phyloP scores from a whole-genome alignment of 2,888 invertebrate genomes.

The Parnassius smintheus region DNA sequence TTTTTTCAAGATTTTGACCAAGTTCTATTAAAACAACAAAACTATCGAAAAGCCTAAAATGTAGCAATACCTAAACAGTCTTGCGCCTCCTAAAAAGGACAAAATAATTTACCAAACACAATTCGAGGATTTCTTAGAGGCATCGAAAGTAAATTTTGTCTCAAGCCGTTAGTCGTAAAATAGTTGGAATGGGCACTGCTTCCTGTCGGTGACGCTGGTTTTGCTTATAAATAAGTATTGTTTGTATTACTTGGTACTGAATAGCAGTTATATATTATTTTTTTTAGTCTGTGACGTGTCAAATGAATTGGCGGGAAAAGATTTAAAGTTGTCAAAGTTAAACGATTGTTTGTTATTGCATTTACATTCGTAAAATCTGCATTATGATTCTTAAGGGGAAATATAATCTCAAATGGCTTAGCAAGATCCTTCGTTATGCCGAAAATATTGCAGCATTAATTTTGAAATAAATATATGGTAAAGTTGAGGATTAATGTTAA shows the following conservation, averaged over 20 bases:
- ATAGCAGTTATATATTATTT: background rate
- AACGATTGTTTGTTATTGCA: too few relatives aligned
- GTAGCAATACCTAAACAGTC: background rate
- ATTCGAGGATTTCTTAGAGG: conserved; percentile 1
- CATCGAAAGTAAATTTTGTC: conserved; percentile 9
- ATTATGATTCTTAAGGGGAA: too few relatives aligned
- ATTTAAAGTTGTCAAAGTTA: too few relatives aligned
- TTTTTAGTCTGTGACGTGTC: background rate
- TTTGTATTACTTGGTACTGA: conserved; percentile 7
- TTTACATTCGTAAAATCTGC: too few relatives aligned
- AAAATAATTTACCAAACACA: background rate
- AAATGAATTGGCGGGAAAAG: too few relatives aligned
- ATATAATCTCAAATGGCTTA: too few relatives aligned
- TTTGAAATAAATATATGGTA: too few relatives aligned
- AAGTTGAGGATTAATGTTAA: too few relatives aligned
- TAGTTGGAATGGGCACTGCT: background rate
- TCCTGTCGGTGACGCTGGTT: conserved; percentile 4
- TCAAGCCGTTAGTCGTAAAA: conserved; percentile 22
- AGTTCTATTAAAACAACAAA: background rate
- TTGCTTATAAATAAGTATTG: conserved; percentile 9
- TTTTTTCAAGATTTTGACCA: too few relatives aligned
- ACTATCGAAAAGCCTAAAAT: background rate
- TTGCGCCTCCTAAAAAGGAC: background rate
- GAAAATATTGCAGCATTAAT: too few relatives aligned
- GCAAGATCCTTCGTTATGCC: too few relatives aligned